Conservation (phyloP, 2,797 vertebrate species). For the Acrocephalus scirpaceus region DNA sequence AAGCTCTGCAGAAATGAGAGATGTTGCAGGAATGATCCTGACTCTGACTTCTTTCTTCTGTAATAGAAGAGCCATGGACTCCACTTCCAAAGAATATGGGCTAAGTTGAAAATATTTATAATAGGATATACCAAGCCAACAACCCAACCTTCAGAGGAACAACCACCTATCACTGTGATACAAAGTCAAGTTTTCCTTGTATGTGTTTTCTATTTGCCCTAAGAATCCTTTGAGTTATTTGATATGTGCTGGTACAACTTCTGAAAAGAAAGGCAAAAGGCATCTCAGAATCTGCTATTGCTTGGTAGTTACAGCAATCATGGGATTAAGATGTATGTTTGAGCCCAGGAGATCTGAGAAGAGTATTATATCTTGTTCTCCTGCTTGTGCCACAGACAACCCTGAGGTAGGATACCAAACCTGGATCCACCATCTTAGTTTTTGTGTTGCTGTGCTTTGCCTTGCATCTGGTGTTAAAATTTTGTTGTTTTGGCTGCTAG, state of each 20-base stretch:
- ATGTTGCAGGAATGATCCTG: not conserved
- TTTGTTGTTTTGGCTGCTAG: not conserved
- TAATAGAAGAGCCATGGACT: not conserved
- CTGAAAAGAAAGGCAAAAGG: not conserved
- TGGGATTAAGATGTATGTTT: not conserved
- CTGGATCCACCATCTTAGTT: not conserved
- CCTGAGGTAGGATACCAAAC: not conserved
- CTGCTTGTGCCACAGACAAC: not conserved
- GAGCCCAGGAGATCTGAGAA: not conserved
- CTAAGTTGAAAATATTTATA: not conserved
- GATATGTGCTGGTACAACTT: not conserved
- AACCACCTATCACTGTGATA: not conserved
- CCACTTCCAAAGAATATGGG: not conserved
- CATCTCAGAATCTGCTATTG: not conserved
- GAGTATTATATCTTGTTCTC: not conserved
- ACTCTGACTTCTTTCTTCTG: not conserved
- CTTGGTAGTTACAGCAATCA: not conserved
- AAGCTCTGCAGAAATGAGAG: not conserved
- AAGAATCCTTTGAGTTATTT: not conserved
- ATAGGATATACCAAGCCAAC: not conserved
- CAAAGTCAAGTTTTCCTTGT: not conserved
- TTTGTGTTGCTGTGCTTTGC: not conserved
- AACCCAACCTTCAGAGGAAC: not conserved
- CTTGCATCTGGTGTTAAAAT: not conserved
- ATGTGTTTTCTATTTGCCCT: not conserved